Conservation (phyloP, 2,113 vertebrate species). For the Anseranas semipalmata region DNA sequence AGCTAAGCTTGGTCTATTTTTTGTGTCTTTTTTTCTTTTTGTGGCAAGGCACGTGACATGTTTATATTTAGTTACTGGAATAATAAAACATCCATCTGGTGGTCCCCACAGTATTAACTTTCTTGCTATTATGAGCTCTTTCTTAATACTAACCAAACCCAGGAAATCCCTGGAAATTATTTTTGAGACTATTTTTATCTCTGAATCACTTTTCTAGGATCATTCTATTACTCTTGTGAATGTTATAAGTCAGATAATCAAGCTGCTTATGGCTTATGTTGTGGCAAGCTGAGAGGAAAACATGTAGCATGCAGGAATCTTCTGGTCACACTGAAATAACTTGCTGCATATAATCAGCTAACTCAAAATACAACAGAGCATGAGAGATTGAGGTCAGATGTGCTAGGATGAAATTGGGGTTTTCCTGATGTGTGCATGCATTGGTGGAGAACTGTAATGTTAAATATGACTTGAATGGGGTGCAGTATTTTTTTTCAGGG, state of each 20-base stretch:
- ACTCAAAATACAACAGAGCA: constrained; percentile 29
- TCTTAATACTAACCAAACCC: constrained; percentile 64
- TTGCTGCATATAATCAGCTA: constrained; percentile 11
- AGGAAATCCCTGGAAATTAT: constrained; percentile 75
- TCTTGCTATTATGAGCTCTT: constrained; percentile 64
- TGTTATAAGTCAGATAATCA: constrained; percentile 44
- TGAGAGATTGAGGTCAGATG: constrained; percentile 46
- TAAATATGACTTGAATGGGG: background rate
- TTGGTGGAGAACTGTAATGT: background rate
- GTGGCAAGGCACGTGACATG: background rate
- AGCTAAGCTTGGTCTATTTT: constrained; percentile 56
- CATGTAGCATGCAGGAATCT: background rate
- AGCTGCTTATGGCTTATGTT: constrained; percentile 49
- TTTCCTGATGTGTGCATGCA: background rate
- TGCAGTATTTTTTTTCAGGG: background rate
- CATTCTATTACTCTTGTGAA: background rate
- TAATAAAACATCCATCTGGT: constrained; percentile 67
- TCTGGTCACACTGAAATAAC: background rate
- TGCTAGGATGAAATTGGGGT: background rate
- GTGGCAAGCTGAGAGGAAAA: constrained; percentile 38
- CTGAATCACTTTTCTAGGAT: constrained; percentile 59
- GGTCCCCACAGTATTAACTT: constrained; percentile 51
- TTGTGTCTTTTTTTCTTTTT: background rate
- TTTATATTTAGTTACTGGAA: constrained; percentile 64
- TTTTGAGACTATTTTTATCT: constrained; percentile 57